Base-by-base conservation (phyloP, 2,113 vertebrate species). In the Limanda limanda region DNA sequence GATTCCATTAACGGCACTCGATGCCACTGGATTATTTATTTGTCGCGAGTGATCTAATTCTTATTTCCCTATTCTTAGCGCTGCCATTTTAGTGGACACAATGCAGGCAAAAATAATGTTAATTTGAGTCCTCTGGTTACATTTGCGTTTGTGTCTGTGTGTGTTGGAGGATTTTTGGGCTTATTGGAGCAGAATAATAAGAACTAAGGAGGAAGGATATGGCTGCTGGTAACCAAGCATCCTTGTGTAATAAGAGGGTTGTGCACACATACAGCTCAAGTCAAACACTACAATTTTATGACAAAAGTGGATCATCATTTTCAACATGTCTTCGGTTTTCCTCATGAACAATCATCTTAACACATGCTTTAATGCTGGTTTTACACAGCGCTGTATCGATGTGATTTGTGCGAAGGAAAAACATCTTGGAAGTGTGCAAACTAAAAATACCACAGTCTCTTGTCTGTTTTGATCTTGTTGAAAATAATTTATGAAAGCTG, bases 181-280 rank as follows among this genome's bases (percentile, higher is more conserved):
- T 87, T 89, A 71, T 73, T 84, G 74, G 73, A 78, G 78, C 78
- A 80, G 72, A 85, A 86, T 79, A 62, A 83, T 79, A 66, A 84
- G 68, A 81, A 75, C 86, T 72, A 78, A 83, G 66, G 55, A 56
- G 75, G 51, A 74, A 60, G 68, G 55, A 83, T 75, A 78, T 57
- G 27, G 57, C 67, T 74, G 58, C 85, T 85, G 57, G 71, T 87
- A 87, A 78, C 71, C 60, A 76, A 74, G 64, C 57, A 63, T 68
- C 68, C 59, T 82, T 76, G 12, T 66, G 63, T 74, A 71, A 74
- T 66, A n/a, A 62, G 54, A 81, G 63, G 18, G 15, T 71, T 61
- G 70, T 77, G 24, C 55, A 47, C 68, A 63, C 51, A 70, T 24
- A 35, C 58, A 78, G 74, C 42, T 59, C 4, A 54, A 78, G 47